Evolutionary conservation across 2,113 vertebrate genomes (phyloP).

Genomic region (Elephas maximus): DNA sequence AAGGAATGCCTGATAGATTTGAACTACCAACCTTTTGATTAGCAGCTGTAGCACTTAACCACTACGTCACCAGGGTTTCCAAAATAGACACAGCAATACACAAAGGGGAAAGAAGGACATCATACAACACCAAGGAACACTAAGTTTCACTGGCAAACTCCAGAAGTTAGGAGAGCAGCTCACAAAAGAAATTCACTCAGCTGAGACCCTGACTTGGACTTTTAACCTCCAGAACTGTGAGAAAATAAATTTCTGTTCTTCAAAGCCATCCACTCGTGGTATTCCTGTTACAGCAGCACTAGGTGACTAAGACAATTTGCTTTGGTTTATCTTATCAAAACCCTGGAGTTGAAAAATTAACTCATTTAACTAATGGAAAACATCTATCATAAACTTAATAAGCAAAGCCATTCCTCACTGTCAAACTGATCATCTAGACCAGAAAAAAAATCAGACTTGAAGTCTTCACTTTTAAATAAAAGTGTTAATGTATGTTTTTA

Average conservation of each 20-base stretch:
- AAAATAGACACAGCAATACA: not conserved
- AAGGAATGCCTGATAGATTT: too few relatives aligned
- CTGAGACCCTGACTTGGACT: not conserved
- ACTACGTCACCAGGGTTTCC: too few relatives aligned
- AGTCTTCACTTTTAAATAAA: conserved; percentile 10
- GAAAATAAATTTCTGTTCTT: not conserved
- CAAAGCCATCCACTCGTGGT: not conserved
- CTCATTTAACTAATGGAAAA: not conserved
- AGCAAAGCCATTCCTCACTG: not conserved
- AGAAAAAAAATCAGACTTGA: not conserved
- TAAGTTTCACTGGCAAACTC: not conserved
- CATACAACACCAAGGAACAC: not conserved
- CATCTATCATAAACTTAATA: not conserved
- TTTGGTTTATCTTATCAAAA: not conserved
- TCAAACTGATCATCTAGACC: conserved; percentile 27
- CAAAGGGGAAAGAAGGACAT: not conserved
- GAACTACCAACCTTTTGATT: too few relatives aligned
- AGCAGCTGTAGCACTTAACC: too few relatives aligned
- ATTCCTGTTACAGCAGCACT: not conserved
- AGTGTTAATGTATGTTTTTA: not conserved
- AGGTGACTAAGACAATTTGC: not conserved
- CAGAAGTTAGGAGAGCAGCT: not conserved
- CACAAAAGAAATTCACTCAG: not conserved
- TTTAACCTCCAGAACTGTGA: not conserved
- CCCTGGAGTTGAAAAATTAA: not conserved